Evolutionary conservation across 1,140 invertebrate genomes (phyloP), one percentile per base, ranked within the genome.

Genomic region (Megalonaias nervosa): DNA sequence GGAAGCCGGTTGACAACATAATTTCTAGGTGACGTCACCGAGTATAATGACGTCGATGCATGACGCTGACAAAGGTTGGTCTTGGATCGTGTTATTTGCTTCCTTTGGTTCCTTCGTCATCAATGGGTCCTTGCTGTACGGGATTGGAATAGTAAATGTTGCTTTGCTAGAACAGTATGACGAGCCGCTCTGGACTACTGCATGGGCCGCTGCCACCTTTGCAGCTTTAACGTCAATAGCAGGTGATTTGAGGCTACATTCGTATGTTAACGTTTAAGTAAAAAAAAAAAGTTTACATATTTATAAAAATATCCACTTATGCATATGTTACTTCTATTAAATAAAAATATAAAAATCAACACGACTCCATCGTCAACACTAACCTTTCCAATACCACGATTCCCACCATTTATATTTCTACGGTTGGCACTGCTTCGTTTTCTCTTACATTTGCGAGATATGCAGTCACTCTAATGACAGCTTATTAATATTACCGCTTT

Each of bases 31-130:
- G 65, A 5, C 16, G 65, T 4, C n/a, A n/a, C 65, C 58, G 57
- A 57, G 23, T 55, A 60, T 19, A 57, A 73, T 78, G 76, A 78
- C 76, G 17, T 66, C 67, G 16, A 79, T 74, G 73, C 72, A 79
- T 56, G 77, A 79, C 9, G 21, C 69, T n/a, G 77, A 79, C 67
- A 11, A 68, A 64, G 77, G 77, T 31, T 79, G 77, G 77, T 74
- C 71, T 16, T 79, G 77, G 77, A 61, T 79, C 11, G 77, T 79
- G n/a, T 68, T 79, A 15, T 61, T 74, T 12, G 74, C 77, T 4
- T 70, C 77, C 13, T 79, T 79, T 61, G 67, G 77, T 19, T 74
- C 71, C 56, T 75, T 79, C 60, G 71, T 79, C 67, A 67, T 79
- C 48, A 70, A 75, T 21, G 77, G 77, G 55, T 60, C 72, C 55